Evolutionary conservation across 2,113 vertebrate species (phyloP).

Genomic region (Ammospiza nelsoni): DNA sequence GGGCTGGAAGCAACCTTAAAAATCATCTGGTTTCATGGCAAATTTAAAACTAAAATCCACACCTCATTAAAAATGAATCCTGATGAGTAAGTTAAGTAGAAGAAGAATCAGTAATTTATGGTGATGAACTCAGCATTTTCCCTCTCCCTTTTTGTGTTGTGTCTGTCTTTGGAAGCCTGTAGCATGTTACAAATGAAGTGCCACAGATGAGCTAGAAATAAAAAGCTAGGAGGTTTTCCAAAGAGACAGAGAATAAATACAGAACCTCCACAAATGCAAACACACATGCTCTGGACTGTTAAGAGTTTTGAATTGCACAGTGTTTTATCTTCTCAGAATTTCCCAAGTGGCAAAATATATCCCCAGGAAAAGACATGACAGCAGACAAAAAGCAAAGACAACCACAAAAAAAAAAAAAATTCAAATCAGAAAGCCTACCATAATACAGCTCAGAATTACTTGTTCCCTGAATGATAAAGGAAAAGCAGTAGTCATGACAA

Average conservation of each 20-base stretch:
- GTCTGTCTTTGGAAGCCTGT: slow-evolving; percentile 50
- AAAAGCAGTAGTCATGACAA: not conserved
- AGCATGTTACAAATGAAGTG: slow-evolving; percentile 46
- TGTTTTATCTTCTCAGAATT: slow-evolving; percentile 51
- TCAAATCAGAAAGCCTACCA: not conserved
- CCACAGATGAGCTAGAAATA: slow-evolving; percentile 31
- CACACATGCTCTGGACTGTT: slow-evolving; percentile 38
- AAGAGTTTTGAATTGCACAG: slow-evolving; percentile 13
- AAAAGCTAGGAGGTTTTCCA: slow-evolving; percentile 51
- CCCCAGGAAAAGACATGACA: slow-evolving; percentile 41
- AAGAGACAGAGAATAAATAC: slow-evolving; percentile 59
- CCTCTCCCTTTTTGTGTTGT: slow-evolving; percentile 19
- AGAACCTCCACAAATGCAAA: slow-evolving; percentile 45
- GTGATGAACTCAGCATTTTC: slow-evolving; percentile 66
- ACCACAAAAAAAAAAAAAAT: slow-evolving; percentile 35
- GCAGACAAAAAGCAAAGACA: not conserved
- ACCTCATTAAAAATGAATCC: slow-evolving; percentile 70
- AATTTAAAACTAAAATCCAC: slow-evolving; percentile 66
- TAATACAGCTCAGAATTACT: not conserved
- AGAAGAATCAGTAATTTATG: slow-evolving; percentile 68
- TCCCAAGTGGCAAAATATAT: slow-evolving; percentile 39
- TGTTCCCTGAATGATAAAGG: slow-evolving; percentile 22
- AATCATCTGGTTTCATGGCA: slow-evolving; percentile 23
- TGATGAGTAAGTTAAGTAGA: slow-evolving; percentile 67
- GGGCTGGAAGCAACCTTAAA: not conserved